Conservation (phyloP, 2,888 invertebrate species). For the Orthosia gothica region DNA sequence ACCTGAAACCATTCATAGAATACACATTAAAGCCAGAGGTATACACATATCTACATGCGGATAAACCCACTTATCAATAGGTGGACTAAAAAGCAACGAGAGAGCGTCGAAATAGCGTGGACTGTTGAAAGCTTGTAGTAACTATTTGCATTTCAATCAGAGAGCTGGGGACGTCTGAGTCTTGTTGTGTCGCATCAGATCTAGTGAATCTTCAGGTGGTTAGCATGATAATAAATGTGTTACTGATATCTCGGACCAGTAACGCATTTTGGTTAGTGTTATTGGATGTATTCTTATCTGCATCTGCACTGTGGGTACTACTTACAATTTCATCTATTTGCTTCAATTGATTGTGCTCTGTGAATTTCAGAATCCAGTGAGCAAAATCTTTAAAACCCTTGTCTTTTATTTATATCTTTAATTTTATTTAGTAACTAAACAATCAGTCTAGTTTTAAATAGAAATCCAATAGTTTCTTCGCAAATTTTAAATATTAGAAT, state of each 20-base stretch:
- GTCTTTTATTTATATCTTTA: background rate
- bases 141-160: conserved; percentile 13
- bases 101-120: background rate
- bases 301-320: background rate
- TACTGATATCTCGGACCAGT: background rate
- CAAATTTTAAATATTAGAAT: no score
- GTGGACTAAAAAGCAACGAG: background rate
- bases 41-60: background rate
- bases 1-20: background rate
- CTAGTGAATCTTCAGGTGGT: conserved; percentile 7
- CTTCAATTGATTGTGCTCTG: no score
- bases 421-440: background rate
- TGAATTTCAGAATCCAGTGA: no score
- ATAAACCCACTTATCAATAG: background rate
- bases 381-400: no score
- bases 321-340: no score
- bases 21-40: background rate
- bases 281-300: background rate
- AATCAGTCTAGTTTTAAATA: no score
- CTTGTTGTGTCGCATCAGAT: no score
- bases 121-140: background rate
- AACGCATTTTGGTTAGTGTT: background rate
- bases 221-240: background rate
- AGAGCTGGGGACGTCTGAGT: background rate
- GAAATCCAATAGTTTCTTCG: no score